phyloP scores from a whole-genome alignment of 1,140 invertebrate genomes.

The Ceratosolen solmsi region DNA sequence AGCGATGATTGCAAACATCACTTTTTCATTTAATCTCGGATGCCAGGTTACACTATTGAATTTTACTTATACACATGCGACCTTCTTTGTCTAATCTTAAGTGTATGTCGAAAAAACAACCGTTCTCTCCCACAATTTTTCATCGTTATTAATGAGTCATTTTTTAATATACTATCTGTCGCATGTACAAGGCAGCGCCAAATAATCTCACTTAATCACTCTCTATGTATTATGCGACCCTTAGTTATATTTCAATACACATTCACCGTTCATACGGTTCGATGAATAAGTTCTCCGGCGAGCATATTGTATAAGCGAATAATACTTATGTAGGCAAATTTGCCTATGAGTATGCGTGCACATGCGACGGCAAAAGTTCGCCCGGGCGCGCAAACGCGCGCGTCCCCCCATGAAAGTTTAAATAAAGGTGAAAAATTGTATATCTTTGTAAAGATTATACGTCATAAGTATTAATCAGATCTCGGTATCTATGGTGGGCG shows the following conservation, averaged over 20 bases:
- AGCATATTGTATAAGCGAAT: neutral
- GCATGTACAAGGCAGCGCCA: neutral
- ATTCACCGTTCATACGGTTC: neutral
- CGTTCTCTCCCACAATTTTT: conserved; percentile 9
- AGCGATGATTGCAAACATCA: conserved; percentile 51
- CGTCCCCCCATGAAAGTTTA: no score
- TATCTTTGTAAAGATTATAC: neutral
- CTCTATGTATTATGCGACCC: neutral
- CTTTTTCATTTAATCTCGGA: conserved; percentile 36
- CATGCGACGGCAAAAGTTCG: neutral
- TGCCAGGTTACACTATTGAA: conserved; percentile 13
- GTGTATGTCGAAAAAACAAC: conserved; percentile 20
- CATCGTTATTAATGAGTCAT: conserved; percentile 21
- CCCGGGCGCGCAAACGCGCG: no score
- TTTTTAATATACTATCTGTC: neutral
- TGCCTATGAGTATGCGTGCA: conserved; percentile 28
- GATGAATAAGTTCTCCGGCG: conserved; percentile 5
- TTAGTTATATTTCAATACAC: neutral
- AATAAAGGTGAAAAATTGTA: neutral
- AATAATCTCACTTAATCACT: neutral
- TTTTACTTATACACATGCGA: conserved; percentile 23
- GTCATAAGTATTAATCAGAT: neutral
- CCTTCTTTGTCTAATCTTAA: conserved; percentile 57
- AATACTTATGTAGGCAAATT: neutral
- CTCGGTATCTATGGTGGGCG: no score